Conservation (phyloP, 2,113 vertebrate genomes). For the Semicossyphus pulcher region DNA sequence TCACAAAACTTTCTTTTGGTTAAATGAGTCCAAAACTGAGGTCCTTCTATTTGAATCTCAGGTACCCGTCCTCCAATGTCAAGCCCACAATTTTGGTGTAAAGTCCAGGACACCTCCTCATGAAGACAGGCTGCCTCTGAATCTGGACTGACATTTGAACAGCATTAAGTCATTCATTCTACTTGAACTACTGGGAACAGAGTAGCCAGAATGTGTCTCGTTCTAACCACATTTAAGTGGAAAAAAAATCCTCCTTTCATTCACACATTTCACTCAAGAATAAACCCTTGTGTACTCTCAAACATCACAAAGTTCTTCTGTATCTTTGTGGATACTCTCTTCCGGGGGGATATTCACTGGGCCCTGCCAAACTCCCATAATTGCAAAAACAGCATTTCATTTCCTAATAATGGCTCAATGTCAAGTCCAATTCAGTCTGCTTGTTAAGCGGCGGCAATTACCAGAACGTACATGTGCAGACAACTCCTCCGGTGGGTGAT, state of each 20-base stretch:
- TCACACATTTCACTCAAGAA: constrained; percentile 8
- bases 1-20: too few species aligned
- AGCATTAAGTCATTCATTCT: not conserved
- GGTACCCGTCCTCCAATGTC: too few species aligned
- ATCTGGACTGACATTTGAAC: not conserved
- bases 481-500: constrained; percentile 77
- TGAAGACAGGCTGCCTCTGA: not conserved
- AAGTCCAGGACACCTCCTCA: not conserved
- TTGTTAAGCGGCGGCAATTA: constrained; percentile 78
- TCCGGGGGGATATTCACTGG: constrained; percentile 49
- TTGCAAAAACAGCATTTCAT: constrained; percentile 80
- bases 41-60: too few species aligned
- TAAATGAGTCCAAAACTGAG: too few species aligned
- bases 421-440: constrained; percentile 80
- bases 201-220: not conserved
- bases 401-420: constrained; percentile 77
- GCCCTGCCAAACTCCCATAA: constrained; percentile 73
- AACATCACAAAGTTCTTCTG: not conserved
- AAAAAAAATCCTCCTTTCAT: not conserved
- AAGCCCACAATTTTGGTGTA: too few species aligned
- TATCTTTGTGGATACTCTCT: constrained; percentile 14
- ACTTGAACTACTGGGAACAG: not conserved
- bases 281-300: not conserved
- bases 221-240: not conserved
- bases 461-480: constrained; percentile 77